A percentile compares a stretch with the other conserved stretches of the same genome.
These are phyloP conservation scores for Falcunculus frontatus DNA, from an alignment of 2,113 vertebrate genomes.

Conservation along the genomic window DNA sequence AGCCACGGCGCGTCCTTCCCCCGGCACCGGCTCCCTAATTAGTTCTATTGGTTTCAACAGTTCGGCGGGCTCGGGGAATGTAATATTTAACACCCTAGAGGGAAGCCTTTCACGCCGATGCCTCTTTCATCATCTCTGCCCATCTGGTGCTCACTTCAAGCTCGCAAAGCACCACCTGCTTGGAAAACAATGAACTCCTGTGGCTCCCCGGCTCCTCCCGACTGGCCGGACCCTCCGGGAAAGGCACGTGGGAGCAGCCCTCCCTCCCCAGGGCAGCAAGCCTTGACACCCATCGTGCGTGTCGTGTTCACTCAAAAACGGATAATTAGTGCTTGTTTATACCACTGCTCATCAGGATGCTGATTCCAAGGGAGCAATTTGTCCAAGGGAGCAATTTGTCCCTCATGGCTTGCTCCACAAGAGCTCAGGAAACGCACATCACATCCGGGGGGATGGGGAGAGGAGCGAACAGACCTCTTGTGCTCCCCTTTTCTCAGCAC, in stretches of 20 bases:
- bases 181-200: constrained; percentile 45
- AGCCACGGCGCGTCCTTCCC: constrained; percentile 23
- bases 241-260: not conserved
- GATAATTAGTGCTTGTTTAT: fast-evolving
- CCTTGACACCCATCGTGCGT: not conserved
- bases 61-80: constrained; percentile 30
- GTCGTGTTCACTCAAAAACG: not conserved
- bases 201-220: not conserved
- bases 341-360: not conserved
- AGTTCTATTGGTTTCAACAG: constrained; percentile 61
- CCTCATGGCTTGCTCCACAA: not conserved
- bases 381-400: not conserved
- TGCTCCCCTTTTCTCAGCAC: not conserved
- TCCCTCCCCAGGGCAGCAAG: not conserved
- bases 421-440: not conserved
- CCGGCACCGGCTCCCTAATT: constrained; percentile 41
- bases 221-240: not conserved
- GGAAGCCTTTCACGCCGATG: constrained; percentile 47
- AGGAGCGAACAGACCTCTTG: fast-evolving
- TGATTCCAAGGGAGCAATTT: not conserved
- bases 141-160: constrained; percentile 67
- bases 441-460: fast-evolving
- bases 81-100: constrained; percentile 70
- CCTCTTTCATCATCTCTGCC: constrained; percentile 71
- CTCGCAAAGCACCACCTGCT: constrained; percentile 49